Percentiles rank a stretch among this genome's conserved stretches.
phyloP scores from a whole-genome alignment of 1,140 invertebrate species.

The Condylostylus longicornis region DNA sequence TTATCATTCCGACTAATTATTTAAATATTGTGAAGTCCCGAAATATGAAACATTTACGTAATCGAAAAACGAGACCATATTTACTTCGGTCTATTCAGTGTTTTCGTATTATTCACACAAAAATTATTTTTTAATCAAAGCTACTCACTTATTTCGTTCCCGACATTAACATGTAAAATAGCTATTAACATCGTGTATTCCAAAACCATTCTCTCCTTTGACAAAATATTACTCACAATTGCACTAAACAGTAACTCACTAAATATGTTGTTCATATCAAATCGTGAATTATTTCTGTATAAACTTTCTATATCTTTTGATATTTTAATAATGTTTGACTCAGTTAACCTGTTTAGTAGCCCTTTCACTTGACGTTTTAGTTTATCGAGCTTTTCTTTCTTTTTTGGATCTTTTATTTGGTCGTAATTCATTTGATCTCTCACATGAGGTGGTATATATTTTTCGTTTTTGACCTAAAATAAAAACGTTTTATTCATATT shows the following conservation, averaged over 20 bases:
- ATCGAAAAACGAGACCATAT: too few relatives aligned
- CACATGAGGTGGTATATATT: slow-evolving; percentile 73
- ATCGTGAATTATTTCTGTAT: slow-evolving; percentile 59
- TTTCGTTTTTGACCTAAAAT: slow-evolving; percentile 35
- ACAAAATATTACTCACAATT: slow-evolving; percentile 41
- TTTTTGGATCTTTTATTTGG: slow-evolving; percentile 25
- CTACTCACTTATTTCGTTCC: slow-evolving; percentile 75
- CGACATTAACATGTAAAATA: slow-evolving; percentile 79
- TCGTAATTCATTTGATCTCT: slow-evolving; percentile 34
- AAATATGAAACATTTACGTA: too few relatives aligned
- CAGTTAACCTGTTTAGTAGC: slow-evolving; percentile 71
- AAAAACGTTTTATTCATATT: slow-evolving; percentile 9
- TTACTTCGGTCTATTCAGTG: too few relatives aligned
- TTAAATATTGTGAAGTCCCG: too few relatives aligned
- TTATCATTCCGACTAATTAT: too few relatives aligned
- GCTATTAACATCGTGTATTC: slow-evolving; percentile 73
- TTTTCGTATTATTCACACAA: too few relatives aligned
- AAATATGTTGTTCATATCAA: slow-evolving; percentile 69
- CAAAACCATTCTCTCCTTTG: slow-evolving; percentile 63
- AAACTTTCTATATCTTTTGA: slow-evolving; percentile 53
- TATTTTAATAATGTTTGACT: slow-evolving; percentile 76
- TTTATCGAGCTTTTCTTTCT: slow-evolving; percentile 42
- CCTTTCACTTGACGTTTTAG: slow-evolving; percentile 73
- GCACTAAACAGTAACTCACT: slow-evolving; percentile 52
- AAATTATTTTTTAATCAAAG: too few relatives aligned